Evolutionary conservation across 2,888 invertebrate genomes (phyloP), one percentile per base, ranked within the genome.

Genomic region (Oscheius sp.): DNA sequence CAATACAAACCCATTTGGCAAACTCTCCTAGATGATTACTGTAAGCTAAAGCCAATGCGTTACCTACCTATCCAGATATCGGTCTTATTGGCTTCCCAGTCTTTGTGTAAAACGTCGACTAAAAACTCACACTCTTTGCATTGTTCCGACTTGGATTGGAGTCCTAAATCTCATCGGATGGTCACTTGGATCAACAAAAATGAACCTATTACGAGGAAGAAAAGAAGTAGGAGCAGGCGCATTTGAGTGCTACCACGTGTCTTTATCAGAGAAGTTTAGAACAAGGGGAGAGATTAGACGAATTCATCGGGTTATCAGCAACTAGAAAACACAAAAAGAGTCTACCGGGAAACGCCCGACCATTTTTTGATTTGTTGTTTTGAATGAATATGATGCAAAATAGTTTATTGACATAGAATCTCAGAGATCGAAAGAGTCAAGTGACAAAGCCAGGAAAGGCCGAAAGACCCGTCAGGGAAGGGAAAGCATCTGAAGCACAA

Each of bases 1-100:
- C 67, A 23, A 75, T 74, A 65, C 82, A 82, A 53, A 82, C 71
- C 33, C 67, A 75, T 12, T 65, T 33, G 6, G 72, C 74, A 15
- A 75, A 58, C 5, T 77, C 75, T 46, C 71, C 70, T 69, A 42
- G 12, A 69, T n/a, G n/a, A n/a, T n/a, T n/a, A n/a, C n/a, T n/a
- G n/a, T n/a, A n/a, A n/a, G n/a, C n/a, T n/a, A 39, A 8, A 1
- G 23, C 20, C 8, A 34, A 31, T 12, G 29, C 3, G 27, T 23
- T 12, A n/a, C 20, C 6, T 4, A 42, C 45, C 1, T n/a, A 65
- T 52, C 65, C 20, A 57, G 17, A 31, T 34, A 12, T 57, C 45
- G 0, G 66, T 58, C 10, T 27, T 15, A 31, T 66, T 57, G 15
- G 34, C 34, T 0, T 57, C 66, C 66, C 66, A 66, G 27, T 42